Evolutionary conservation across 2,888 invertebrate genomes (phyloP).

Genomic region (Criorhina ranunculi): DNA sequence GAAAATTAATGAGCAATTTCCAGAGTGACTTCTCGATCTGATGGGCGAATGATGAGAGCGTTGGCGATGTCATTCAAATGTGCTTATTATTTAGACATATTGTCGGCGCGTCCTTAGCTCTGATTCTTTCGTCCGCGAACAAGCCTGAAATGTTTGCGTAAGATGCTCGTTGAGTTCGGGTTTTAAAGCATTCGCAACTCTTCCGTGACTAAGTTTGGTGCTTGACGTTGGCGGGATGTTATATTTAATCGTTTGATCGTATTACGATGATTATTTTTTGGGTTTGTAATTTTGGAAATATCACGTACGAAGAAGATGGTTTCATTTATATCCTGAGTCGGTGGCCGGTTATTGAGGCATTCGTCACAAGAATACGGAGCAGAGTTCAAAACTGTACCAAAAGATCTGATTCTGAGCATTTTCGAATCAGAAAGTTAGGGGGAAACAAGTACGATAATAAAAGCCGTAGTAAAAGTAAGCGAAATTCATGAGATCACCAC

Average conservation of each 20-base stretch:
- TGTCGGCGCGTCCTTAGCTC: constrained; percentile 28
- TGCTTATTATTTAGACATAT: constrained; percentile 46
- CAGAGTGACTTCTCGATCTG: constrained; percentile 28
- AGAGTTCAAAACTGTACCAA: no score
- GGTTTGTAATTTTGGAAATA: neutral
- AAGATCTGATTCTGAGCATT: no score
- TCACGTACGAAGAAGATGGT: neutral
- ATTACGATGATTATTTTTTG: neutral
- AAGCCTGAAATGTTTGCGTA: constrained; percentile 1
- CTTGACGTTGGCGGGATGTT: neutral
- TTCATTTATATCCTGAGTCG: neutral
- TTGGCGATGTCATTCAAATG: constrained; percentile 39
- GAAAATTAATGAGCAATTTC: constrained; percentile 50
- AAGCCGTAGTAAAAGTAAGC: no score
- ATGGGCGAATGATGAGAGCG: constrained; percentile 13
- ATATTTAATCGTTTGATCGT: neutral
- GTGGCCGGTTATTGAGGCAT: neutral
- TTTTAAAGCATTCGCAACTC: neutral
- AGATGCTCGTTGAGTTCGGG: neutral
- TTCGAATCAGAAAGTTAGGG: no score
- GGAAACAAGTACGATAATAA: no score
- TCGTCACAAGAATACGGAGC: no score
- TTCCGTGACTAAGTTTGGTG: constrained; percentile 11
- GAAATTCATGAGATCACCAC: no score
- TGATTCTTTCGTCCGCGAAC: neutral